Evolutionary conservation across 2,113 vertebrate genomes (phyloP), one percentile per base, ranked within the genome.

Genomic region (Clarias gariepinus): DNA sequence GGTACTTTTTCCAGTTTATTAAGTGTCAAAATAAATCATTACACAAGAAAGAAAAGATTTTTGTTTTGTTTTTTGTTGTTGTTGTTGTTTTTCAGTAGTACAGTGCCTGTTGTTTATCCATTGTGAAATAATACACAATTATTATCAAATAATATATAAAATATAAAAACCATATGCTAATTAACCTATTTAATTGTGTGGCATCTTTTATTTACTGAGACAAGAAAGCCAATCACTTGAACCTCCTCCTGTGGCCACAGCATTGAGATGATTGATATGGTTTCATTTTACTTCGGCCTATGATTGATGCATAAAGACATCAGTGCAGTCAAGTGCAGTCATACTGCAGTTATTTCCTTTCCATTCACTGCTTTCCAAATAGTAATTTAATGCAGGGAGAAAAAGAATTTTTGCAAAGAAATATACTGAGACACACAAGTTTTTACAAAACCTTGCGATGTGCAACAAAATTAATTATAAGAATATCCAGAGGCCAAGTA

Each of bases 1-100:
- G 81, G n/a, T 78, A 87, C 84, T 78, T 61, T 69, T 80, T 78
- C 52, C 28, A 57, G 60, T 58, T 73, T 53, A 83, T 85, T 28
- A 74, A 47, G 47, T 47, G 7, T n/a, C 2, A 12, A 41, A 68
- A 9, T 55, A 63, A 60, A 82, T n/a, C 6, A 12, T 33, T 71
- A 30, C 66, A 23, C 30, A n/a, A 30, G 36, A 64, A 53, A 71
- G 19, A 61, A 18, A 36, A 9, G 18, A 41, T 21, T 36, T 36
- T 7, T 36, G 2, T 19, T 36, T 19, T 28, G 15, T 10, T 58
- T 74, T 58, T n/a, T 71, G 28, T 83, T 57, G 4, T 57, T 7
- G 18, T 30, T 58, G 57, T 15, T 58, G 3, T 15, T 58, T 58
- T 47, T 23, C 47, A 47, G 33, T 16, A 76, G 7, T 16, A 15